These are phyloP conservation scores for Drosophila pseudotakahashii DNA, from an alignment of 2,888 invertebrate species.

Conservation along the genomic window DNA sequence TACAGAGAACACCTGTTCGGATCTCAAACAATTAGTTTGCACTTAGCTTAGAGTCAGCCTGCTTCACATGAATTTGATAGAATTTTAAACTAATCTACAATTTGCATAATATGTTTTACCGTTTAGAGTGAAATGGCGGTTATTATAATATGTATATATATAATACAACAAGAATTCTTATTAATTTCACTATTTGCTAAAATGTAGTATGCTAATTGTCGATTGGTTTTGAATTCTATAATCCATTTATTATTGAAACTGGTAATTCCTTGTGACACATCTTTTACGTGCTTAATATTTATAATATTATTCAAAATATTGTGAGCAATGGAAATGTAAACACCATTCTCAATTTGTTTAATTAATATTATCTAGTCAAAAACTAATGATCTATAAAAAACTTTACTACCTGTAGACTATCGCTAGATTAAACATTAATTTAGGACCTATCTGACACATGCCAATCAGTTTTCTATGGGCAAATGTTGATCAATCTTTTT, in stretches of 20 bases:
- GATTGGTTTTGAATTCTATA: neutral
- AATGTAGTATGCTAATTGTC: neutral
- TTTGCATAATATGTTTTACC: no score
- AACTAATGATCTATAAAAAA: neutral
- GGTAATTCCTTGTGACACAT: no score
- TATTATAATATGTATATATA: no score
- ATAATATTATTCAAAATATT: no score
- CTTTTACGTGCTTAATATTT: no score
- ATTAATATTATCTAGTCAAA: neutral
- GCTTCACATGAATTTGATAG: neutral
- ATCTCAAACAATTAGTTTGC: conserved; percentile 25
- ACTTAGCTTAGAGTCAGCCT: neutral
- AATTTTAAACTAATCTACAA: neutral
- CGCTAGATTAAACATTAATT: conserved; percentile 14
- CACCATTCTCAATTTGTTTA: neutral
- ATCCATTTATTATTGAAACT: no score
- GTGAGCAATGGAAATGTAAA: neutral
- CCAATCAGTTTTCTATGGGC: conserved; percentile 14
- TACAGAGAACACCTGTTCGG: conserved; percentile 47
- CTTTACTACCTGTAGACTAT: neutral
- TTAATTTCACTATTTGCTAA: no score
- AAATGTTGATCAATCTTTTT: conserved; percentile 40
- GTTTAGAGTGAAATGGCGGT: no score
- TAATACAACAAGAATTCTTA: no score
- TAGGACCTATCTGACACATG: conserved; percentile 17